These are phyloP conservation scores for Eolophus roseicapilla DNA, from an alignment of 2,113 vertebrate genomes.

Conservation along the genomic window DNA sequence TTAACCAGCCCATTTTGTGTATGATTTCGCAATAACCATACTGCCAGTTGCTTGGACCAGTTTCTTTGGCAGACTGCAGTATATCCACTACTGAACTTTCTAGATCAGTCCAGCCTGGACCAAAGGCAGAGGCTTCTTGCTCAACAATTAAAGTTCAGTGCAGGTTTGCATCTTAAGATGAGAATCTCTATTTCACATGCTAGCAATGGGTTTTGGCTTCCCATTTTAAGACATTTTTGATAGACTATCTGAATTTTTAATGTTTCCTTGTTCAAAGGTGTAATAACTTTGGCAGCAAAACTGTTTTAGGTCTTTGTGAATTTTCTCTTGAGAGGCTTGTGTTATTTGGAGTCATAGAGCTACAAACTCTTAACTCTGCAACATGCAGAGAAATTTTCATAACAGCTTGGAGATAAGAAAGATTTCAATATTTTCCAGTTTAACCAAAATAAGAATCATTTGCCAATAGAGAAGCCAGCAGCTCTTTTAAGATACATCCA, in stretches of 20 bases:
- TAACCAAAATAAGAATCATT: neutral
- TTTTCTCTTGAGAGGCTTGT: neutral
- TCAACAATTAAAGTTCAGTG: neutral
- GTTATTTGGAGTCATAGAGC: neutral
- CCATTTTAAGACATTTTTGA: neutral
- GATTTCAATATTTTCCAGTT: neutral
- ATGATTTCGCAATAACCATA: neutral
- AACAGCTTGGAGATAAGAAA: neutral
- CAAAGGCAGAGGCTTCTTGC: neutral
- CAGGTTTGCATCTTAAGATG: neutral
- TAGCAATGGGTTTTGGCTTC: neutral
- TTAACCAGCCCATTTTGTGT: neutral
- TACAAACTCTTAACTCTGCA: neutral
- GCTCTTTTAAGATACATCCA: neutral
- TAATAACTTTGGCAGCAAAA: neutral
- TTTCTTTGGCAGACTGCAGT: neutral
- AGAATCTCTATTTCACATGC: neutral
- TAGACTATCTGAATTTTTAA: neutral
- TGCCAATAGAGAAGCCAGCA: neutral
- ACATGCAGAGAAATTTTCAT: neutral
- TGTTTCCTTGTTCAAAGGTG: neutral
- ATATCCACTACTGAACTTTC: neutral
- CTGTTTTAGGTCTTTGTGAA: neutral
- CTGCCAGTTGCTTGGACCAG: rapidly evolving
- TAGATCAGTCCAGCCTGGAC: neutral